phyloP scores from a whole-genome alignment of 2,113 vertebrate genomes.

The Nyctereutes procyonoides region DNA sequence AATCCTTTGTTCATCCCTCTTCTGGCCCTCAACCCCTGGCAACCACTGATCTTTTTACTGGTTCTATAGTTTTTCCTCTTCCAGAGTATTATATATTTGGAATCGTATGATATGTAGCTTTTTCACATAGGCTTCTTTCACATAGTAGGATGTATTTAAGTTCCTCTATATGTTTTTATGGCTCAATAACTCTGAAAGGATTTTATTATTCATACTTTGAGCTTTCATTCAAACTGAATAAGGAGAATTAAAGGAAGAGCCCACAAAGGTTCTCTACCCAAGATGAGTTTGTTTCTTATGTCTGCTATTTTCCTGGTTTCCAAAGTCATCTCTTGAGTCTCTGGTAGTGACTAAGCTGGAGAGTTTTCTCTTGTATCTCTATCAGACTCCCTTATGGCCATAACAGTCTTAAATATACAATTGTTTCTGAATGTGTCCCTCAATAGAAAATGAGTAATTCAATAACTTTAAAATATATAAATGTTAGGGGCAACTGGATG shows the following conservation, averaged over 20 bases:
- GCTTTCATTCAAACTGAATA: neutral
- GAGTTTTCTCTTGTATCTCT: neutral
- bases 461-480: neutral
- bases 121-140: neutral
- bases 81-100: neutral
- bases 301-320: neutral
- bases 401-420: neutral
- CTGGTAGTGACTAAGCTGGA: neutral
- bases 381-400: neutral
- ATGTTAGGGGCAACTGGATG: neutral
- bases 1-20: neutral
- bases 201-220: neutral
- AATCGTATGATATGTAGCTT: neutral
- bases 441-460: neutral
- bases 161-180: neutral
- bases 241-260: neutral
- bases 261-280: neutral
- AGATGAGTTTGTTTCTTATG: neutral
- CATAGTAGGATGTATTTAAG: neutral
- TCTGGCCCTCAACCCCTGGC: neutral
- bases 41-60: neutral
- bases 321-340: neutral
- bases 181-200: neutral
- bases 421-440: neutral
- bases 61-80: neutral